These are phyloP conservation scores for Acanthaster planci DNA, from an alignment of 35 echinoderm and acorn worm genomes.

Conservation along the genomic window DNA sequence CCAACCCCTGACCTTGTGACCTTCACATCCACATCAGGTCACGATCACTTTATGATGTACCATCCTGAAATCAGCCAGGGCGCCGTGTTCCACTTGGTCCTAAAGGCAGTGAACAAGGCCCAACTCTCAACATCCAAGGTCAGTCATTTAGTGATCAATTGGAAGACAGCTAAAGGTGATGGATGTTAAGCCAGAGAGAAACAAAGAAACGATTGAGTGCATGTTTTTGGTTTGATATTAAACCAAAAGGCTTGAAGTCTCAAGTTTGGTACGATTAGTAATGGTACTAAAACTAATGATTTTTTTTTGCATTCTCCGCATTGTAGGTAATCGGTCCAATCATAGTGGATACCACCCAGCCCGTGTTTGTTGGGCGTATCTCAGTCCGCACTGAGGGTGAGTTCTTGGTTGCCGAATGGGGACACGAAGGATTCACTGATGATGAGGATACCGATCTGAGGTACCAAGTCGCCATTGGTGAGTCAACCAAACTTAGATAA, in stretches of 20 bases:
- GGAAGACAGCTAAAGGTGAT: background rate
- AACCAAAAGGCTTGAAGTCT: background rate
- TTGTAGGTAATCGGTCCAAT: conserved; percentile 55
- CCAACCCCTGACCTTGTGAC: conserved; percentile 37
- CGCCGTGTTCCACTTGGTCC: conserved; percentile 21
- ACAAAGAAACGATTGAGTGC: background rate
- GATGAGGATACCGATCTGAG: conserved; percentile 30
- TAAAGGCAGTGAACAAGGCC: conserved; percentile 49
- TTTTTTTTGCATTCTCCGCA: background rate
- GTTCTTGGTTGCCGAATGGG: conserved; percentile 39
- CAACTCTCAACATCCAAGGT: conserved; percentile 41
- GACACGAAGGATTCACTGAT: conserved; percentile 23
- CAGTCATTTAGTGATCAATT: background rate
- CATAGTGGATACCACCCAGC: conserved; percentile 52
- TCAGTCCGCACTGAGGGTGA: background rate
- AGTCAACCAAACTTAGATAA: background rate
- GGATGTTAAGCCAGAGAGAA: background rate
- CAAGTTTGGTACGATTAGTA: background rate
- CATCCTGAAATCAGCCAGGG: conserved; percentile 46
- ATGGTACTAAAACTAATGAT: too few species aligned
- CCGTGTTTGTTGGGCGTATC: conserved; percentile 27
- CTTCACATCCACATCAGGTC: conserved; percentile 32
- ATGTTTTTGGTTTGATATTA: background rate
- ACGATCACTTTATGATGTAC: conserved; percentile 35
- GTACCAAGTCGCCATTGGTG: conserved; percentile 41